Evolutionary conservation across 2,888 invertebrate species (phyloP).

Genomic region (Tachina grossa): DNA sequence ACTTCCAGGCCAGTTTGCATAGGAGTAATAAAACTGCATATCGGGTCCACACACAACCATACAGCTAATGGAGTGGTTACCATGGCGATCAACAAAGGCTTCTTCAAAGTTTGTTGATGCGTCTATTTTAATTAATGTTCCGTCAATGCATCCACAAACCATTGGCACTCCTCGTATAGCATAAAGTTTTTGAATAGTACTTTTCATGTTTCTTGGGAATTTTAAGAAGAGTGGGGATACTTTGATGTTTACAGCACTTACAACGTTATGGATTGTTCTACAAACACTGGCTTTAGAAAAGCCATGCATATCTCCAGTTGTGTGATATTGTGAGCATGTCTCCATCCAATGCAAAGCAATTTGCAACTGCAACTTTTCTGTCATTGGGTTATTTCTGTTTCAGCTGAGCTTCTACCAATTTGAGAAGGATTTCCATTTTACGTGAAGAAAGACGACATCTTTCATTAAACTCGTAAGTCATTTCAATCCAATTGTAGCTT

Average conservation of each 20-base stretch:
- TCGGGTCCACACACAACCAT: constrained; percentile 40
- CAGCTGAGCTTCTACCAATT: neutral
- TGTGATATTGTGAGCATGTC: neutral
- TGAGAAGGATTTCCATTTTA: neutral
- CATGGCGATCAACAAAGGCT: constrained; percentile 20
- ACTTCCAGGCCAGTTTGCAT: constrained; percentile 40
- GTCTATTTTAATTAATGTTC: too few species aligned
- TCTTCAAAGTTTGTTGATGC: constrained; percentile 31
- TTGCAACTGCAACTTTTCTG: neutral
- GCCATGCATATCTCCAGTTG: constrained; percentile 2
- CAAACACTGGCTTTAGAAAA: neutral
- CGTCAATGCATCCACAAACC: too few species aligned
- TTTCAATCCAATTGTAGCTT: neutral
- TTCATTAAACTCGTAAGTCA: neutral
- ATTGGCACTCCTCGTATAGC: too few species aligned
- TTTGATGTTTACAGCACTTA: neutral
- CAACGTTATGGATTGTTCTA: neutral
- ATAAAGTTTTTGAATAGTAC: too few species aligned
- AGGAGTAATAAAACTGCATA: constrained; percentile 31
- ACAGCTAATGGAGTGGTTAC: constrained; percentile 28
- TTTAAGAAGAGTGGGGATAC: too few species aligned
- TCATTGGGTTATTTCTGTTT: neutral
- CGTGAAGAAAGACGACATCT: neutral
- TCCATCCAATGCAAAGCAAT: neutral
- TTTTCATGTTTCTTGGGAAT: too few species aligned